phyloP scores from a whole-genome alignment of 2,113 vertebrate species.

The Lichenostomus cassidix region DNA sequence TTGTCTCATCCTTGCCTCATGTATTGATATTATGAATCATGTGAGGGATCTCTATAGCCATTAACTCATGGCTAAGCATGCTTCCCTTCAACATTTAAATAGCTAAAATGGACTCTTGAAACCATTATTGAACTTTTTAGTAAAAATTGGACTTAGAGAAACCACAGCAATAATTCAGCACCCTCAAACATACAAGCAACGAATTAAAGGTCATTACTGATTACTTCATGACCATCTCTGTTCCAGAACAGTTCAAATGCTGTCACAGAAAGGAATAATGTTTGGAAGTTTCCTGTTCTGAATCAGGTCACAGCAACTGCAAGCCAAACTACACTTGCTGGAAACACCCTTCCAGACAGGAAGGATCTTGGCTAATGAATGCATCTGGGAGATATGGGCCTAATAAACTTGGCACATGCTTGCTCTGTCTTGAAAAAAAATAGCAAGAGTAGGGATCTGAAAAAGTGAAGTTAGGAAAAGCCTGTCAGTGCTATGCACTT shows the following conservation, averaged over 20 bases:
- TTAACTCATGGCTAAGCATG: neutral
- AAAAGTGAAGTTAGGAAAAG: neutral
- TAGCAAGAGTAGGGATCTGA: neutral
- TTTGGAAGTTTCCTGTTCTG: conserved; percentile 24
- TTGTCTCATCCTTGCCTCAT: neutral
- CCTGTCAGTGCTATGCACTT: neutral
- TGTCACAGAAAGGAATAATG: neutral
- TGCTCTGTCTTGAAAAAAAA: neutral
- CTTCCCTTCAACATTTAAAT: neutral
- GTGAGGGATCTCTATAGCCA: neutral
- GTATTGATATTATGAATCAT: neutral
- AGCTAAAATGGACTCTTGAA: neutral
- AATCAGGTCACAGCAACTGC: conserved; percentile 20
- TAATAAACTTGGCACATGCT: conserved; percentile 16
- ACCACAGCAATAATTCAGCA: neutral
- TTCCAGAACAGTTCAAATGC: conserved; percentile 2
- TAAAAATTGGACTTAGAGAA: neutral
- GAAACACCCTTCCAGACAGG: conserved; percentile 53
- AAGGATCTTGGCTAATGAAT: conserved; percentile 48
- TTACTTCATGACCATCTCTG: neutral
- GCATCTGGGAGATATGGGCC: conserved; percentile 26
- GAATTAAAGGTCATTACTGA: neutral
- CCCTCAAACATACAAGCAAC: neutral
- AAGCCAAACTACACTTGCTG: conserved; percentile 36
- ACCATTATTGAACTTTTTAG: neutral